Base-by-base conservation (phyloP, 2,797 vertebrate genomes). In the Otolemur crassicaudatus region DNA sequence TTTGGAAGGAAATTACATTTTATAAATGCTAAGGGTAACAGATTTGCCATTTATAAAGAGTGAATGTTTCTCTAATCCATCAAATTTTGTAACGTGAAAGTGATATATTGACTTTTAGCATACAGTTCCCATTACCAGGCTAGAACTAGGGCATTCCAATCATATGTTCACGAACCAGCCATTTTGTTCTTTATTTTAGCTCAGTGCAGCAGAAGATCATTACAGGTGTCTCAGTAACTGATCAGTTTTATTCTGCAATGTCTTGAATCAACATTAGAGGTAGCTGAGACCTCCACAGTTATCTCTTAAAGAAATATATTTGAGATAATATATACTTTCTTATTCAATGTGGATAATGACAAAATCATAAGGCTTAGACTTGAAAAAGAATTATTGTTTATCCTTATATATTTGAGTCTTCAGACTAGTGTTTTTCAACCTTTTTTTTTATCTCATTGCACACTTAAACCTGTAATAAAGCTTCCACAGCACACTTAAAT, bases 21-120 rank as follows among this genome's bases (percentile, higher is more conserved):
- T 69, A 43, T 92, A 87, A 94, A 83, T 58, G 25, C 19, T 88
- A 94, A 56, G 69, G 17, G 27, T 90, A 60, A 75, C 79, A 73
- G n/a, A 29, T 70, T 60, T 91, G 29, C 14, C 67, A 91, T 80
- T 91, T 27, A n/a, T 31, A 31, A 75, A 81, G 17, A 84, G 31
- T 65, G 25, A 91, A 46, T 8, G 0, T 4, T 20, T 81, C 80
- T 72, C 56, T 77, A 75, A 82, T 29, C 49, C 27, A 77, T 37
- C 29, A 40, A 9, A 11, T 91, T 56, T 76, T 82, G 2, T 81
- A 56, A 80, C n/a, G 49, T 31, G 40, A 69, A 58, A 88, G 56
- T 61, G n/a, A 31, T 43, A 13, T 11, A 53, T 20, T 61, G 17
- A 17, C 23, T 85, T 95, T 80, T 53, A 56, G 46, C 7, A 13